Conservation (phyloP, 2,888 invertebrate genomes). For the Cataglyphis cursor region DNA sequence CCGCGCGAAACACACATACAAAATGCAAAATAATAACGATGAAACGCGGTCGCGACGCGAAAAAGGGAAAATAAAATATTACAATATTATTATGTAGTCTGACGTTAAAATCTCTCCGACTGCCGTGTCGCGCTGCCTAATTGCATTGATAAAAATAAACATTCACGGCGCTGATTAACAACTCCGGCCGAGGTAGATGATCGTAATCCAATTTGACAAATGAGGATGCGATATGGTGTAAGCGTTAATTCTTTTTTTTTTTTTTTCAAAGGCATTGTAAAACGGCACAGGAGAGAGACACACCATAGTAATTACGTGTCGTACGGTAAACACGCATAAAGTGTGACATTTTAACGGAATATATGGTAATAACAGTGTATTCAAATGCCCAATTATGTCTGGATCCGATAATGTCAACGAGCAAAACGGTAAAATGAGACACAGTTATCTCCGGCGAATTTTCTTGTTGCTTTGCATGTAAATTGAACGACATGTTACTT, state of each 20-base stretch:
- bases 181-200: neutral
- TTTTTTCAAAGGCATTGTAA: slow-evolving; percentile 25
- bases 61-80: slow-evolving; percentile 39
- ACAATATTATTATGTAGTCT: slow-evolving; percentile 25
- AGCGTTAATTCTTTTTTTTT: slow-evolving; percentile 34
- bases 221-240: neutral
- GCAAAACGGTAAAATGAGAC: slow-evolving; percentile 57
- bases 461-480: slow-evolving; percentile 47
- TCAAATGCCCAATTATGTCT: slow-evolving; percentile 65
- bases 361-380: slow-evolving; percentile 68
- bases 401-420: slow-evolving; percentile 61
- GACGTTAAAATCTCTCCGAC: slow-evolving; percentile 21
- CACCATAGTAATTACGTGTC: slow-evolving; percentile 47
- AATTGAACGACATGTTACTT: slow-evolving; percentile 61
- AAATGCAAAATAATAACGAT: slow-evolving; percentile 49
- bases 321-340: slow-evolving; percentile 54
- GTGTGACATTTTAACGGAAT: slow-evolving; percentile 60
- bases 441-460: slow-evolving; percentile 59
- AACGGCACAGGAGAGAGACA: neutral
- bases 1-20: slow-evolving; percentile 16
- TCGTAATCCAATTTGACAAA: slow-evolving; percentile 44
- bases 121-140: neutral
- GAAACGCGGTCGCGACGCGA: slow-evolving; percentile 26
- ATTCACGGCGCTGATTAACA: slow-evolving; percentile 20
- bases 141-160: slow-evolving; percentile 33